Conservation (phyloP, 2,888 invertebrate species). For the Deroplatys truncata region DNA sequence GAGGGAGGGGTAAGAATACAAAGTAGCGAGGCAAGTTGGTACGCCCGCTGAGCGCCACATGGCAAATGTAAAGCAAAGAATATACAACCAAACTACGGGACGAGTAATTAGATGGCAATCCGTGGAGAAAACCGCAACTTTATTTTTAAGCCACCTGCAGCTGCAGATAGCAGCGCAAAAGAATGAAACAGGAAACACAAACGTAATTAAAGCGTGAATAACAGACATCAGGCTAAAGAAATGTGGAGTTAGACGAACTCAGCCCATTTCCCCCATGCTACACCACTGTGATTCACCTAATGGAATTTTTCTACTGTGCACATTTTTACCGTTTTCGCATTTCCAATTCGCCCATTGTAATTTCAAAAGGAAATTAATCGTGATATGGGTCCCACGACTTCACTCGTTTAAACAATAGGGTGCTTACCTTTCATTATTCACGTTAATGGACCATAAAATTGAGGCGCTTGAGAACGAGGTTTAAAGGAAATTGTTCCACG, state of each 20-base stretch:
- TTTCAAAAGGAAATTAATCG: not conserved
- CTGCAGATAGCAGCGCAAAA: not conserved
- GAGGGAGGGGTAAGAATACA: not conserved
- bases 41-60: not conserved
- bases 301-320: not conserved
- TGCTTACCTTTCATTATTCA: not conserved
- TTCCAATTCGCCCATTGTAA: not conserved
- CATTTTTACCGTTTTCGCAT: no score
- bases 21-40: not conserved
- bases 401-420: not conserved
- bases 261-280: no score
- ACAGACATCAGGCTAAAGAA: not conserved
- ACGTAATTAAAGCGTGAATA: not conserved
- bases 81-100: not conserved
- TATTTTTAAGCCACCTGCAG: not conserved
- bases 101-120: constrained; percentile 4
- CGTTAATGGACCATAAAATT: not conserved
- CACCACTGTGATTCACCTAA: not conserved
- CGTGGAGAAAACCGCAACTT: not conserved
- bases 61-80: not conserved
- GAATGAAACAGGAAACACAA: not conserved
- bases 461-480: no score
- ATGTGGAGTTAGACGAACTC: not conserved
- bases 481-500: no score
- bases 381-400: not conserved